These are phyloP conservation scores for Eutolmus rufibarbis DNA, from an alignment of 2,888 invertebrate species.

Conservation along the genomic window DNA sequence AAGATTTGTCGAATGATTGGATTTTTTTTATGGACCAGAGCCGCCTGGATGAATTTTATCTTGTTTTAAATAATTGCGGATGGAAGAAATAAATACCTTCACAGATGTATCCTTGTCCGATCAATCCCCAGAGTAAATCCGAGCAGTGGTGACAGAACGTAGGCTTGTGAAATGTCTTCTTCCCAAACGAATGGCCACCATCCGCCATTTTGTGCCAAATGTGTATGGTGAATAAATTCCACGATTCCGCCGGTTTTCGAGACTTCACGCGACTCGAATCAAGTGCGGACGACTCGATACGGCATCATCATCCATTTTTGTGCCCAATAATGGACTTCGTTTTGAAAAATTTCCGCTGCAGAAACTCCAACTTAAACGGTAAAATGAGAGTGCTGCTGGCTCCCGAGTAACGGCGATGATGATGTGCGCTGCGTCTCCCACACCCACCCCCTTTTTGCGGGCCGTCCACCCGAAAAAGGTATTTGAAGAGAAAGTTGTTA, in stretches of 20 bases:
- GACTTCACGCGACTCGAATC: slow-evolving; percentile 55
- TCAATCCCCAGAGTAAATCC: slow-evolving; percentile 99
- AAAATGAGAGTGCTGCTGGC: background rate
- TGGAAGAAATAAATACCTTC: slow-evolving; percentile 76
- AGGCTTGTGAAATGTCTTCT: slow-evolving; percentile 99
- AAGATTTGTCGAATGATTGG: background rate
- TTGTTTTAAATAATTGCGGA: background rate
- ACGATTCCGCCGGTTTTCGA: slow-evolving; percentile 54
- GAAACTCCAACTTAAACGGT: slow-evolving; percentile 20
- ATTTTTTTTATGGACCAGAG: too few species aligned
- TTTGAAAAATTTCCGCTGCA: slow-evolving; percentile 13
- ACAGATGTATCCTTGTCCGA: slow-evolving; percentile 99
- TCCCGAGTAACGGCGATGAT: slow-evolving; percentile 15
- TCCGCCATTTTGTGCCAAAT: slow-evolving; percentile 62
- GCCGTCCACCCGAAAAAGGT: slow-evolving; percentile 44
- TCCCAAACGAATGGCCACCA: slow-evolving; percentile 97
- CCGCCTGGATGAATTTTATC: background rate
- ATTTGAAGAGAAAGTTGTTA: slow-evolving; percentile 45
- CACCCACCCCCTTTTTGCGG: slow-evolving; percentile 27
- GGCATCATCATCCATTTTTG: slow-evolving; percentile 53
- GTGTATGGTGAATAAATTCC: slow-evolving; percentile 53
- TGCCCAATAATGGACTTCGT: slow-evolving; percentile 36
- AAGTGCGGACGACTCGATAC: slow-evolving; percentile 54
- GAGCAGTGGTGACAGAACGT: slow-evolving; percentile 99
- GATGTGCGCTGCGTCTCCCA: slow-evolving; percentile 23